Evolutionary conservation across 2,888 invertebrate species (phyloP), one percentile per base, ranked within the genome.

Genomic region (Monopis laevigella): DNA sequence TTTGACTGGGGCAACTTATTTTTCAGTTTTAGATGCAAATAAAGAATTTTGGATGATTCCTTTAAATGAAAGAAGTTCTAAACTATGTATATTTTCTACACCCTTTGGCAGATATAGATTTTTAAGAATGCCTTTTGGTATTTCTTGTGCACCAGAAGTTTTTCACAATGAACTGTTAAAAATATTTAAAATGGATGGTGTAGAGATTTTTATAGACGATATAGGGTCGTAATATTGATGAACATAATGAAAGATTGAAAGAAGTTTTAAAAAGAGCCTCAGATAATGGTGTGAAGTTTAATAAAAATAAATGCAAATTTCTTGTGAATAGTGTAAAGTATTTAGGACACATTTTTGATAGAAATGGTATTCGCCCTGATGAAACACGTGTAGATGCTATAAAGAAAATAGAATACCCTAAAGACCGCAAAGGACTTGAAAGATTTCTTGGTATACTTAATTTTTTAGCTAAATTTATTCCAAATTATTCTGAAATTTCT

Each of bases 161-260:
- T 44, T 47, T 42, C 45, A 47, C 17, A 40, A 44, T 13, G 43
- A 41, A 35, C 45, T 47, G 45, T 19, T 11, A 8, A 48, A 46
- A 42, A 43, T 45, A 16, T 47, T 47, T 35, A 26, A 19, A 5
- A 44, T 30, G 34, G 24, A 40, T 14, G 46, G 44, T 2, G 45
- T 46, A 6, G 45, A 34, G 16, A 26, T 45, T 1, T 32, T 34
- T 32, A 18, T 42, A 3, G 45, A 48, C 18, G 43, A 45, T 35
- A 4, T 43, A 35, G 18, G 45, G 43, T 2, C 28, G 28, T 2
- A 43, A 40, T 2, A 36, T 35, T 8, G 14, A 36, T 11, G 42
- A 45, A 16, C 47, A 47, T 10, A 44, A 47, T 35, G 27, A 21
- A 2, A 24, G 46, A n/a, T n/a, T 45, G n/a, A 21, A 24, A 7